Conservation (phyloP, 1,140 invertebrate species). For the Lucilia sericata region DNA sequence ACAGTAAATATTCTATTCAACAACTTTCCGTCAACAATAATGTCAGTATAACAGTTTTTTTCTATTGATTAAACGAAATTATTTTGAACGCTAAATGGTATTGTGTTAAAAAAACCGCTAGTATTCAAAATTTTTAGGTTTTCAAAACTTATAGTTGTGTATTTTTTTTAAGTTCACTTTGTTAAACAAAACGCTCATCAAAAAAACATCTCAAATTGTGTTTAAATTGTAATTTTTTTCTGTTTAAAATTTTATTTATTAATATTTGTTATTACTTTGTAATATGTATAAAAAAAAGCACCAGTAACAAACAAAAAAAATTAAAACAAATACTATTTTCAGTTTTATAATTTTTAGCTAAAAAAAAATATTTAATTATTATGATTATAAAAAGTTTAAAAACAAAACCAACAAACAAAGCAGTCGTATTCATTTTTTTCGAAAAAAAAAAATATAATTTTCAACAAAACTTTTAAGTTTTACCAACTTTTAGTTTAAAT, state of each 20-base stretch:
- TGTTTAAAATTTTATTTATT: background rate
- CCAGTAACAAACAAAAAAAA: constrained; percentile 7
- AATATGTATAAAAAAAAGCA: constrained; percentile 16
- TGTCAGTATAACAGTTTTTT: no score
- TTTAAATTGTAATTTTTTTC: background rate
- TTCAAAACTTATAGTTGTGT: background rate
- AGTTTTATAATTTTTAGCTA: constrained; percentile 42
- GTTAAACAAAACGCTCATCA: background rate
- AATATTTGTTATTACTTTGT: background rate
- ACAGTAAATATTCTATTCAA: no score
- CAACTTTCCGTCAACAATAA: no score
- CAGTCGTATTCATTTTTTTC: constrained; percentile 4
- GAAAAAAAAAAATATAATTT: no score
- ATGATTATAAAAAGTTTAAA: background rate
- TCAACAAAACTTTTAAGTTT: constrained; percentile 3
- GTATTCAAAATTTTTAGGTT: background rate
- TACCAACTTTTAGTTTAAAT: background rate
- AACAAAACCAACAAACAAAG: background rate
- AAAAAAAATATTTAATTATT: background rate
- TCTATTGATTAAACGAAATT: no score
- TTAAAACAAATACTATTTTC: constrained; percentile 28
- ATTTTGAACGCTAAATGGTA: no score
- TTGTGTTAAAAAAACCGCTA: no score
- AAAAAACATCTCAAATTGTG: background rate
- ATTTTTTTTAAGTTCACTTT: background rate